Evolutionary conservation across 2,888 invertebrate genomes (phyloP), one percentile per base, ranked within the genome.

Genomic region (Torymus auratus): DNA sequence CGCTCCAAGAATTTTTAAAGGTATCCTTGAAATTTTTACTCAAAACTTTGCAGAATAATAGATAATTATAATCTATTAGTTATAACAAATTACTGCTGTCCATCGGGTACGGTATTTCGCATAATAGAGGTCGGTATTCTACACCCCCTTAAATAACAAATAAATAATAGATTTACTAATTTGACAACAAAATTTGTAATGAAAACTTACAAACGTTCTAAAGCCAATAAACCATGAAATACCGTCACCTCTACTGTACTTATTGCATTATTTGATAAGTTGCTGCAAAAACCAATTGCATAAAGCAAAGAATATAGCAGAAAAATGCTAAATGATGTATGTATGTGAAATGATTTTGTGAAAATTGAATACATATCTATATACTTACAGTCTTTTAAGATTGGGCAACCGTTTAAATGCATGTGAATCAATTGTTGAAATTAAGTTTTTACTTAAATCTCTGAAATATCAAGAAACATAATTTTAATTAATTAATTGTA

Each of bases 391-490:
- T 81, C 93, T 92, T 89, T 96, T 94, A n/a, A 96, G 91, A 80
- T 94, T 94, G 14, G 94, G 93, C 86, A 95, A 93, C 88, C 95
- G 94, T 84, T 92, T 93, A 89, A 98, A 97, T 72, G 96, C 95
- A 86, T 94, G 94, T 3, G 94, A 93, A 85, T 95, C 94, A 86
- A 97, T 94, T 17, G 93, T 91, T 64, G 93, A 93, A 87, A 97
- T 95, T 85, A 94, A 93, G 90, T 97, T 97, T 87, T 94, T 94
- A 88, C 95, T 96, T 72, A 97, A 92, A 91, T 97, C 96, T 87
- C 96, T 96, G 91, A 92, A 90, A 87, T 23, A 73, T 61, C 50
- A 70, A 67, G 41, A 41, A 41, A 41, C 41, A 17, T 12, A 53
- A 55, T 13, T 17, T 64, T 67, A 41, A 41, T 41, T 41, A 41